Conservation (phyloP, 2,113 vertebrate species). For the Columba livia region DNA sequence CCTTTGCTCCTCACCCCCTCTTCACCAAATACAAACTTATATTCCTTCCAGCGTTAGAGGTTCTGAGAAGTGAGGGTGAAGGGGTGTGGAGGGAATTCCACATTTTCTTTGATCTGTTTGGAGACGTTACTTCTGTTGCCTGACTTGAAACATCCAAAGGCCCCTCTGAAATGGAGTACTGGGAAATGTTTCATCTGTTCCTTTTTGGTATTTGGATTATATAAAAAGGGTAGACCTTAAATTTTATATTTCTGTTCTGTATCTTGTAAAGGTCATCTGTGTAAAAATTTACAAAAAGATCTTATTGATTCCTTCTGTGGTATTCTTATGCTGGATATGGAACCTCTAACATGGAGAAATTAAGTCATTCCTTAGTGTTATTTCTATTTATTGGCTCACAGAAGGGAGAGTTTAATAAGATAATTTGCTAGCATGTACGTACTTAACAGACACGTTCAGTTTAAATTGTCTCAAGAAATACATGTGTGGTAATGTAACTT, state of each 20-base stretch:
- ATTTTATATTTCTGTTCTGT: not conserved
- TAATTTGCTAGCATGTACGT: not conserved
- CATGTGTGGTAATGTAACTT: not conserved
- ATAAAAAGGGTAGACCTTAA: not conserved
- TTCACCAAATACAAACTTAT: not conserved
- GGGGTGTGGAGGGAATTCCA: not conserved
- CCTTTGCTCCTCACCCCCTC: fast-evolving
- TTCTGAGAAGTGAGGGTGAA: not conserved
- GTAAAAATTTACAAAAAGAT: not conserved
- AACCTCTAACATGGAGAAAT: not conserved
- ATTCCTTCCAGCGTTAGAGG: not conserved
- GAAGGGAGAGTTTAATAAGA: not conserved
- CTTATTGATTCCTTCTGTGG: not conserved
- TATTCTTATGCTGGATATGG: not conserved
- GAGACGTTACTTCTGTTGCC: not conserved
- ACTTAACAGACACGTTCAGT: not conserved
- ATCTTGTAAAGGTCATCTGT: not conserved
- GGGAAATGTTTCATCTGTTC: not conserved
- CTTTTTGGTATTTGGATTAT: not conserved
- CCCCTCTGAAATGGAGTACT: not conserved
- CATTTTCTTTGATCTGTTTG: not conserved
- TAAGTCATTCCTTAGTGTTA: not conserved
- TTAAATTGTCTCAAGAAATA: not conserved
- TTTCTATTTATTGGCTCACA: not conserved
- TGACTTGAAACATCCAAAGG: not conserved